Evolutionary conservation across 2,113 vertebrate genomes (phyloP), one percentile per base, ranked within the genome.

Genomic region (Otus sunia): DNA sequence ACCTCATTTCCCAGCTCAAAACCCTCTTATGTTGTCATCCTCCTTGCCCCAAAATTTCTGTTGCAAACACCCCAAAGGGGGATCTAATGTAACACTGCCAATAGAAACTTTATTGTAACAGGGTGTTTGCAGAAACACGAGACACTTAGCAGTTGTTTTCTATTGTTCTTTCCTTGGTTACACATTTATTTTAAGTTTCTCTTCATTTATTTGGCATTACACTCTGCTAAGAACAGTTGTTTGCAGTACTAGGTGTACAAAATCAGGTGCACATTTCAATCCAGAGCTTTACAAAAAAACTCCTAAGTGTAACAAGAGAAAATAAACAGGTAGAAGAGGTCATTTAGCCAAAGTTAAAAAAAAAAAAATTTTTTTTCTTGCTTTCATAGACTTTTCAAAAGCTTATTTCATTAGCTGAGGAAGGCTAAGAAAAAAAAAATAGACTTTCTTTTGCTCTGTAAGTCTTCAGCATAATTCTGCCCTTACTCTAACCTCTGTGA

Each of bases 91-190:
- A 71, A 64, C 0, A 1, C 20, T 71, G 11, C 45, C 59, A 32
- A 47, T 29, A 49, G 49, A 75, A 85, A 43, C 5, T 71, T 72
- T 60, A 25, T 49, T 72, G 36, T 37, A 66, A 16, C 10, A 56
- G 15, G 3, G 15, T 93, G 66, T 82, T 92, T 73, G 30, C 41
- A 87, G 71, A 63, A 94, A 29, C 49, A 41, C 0, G 10, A 68
- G 53, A 76, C 19, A 37, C 7, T 21, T 14, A 59, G 13, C 41
- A 83, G n/a, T 82, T 90, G 56, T 91, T 91, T 89, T 81, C 64
- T 92, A 60, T 62, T 94, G 34, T 88, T 89, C 72, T 81, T 89
- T 86, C 56, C 43, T 75, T 78, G 30, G 52, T 55, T 81, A 52
- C 56, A 5, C 30, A 52, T 94, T 83, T 78, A 68, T 92, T 94